A percentile compares a stretch with the other conserved stretches of the same genome.
Conservation (phyloP, 2,113 vertebrate species). For the Seriola quinqueradiata region DNA sequence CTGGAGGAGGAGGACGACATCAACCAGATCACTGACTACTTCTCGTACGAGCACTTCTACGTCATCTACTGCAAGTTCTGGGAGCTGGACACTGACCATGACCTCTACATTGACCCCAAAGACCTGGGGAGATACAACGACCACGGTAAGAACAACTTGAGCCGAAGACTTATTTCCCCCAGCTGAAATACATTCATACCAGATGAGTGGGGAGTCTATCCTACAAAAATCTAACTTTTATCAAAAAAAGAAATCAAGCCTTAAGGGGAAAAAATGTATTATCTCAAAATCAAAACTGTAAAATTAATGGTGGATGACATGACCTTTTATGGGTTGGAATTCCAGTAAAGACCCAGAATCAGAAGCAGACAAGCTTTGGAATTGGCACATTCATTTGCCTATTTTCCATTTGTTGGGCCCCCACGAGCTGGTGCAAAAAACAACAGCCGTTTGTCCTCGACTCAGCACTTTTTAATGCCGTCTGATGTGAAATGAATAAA, state of each 20-base stretch:
- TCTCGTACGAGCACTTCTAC: constrained; percentile 99
- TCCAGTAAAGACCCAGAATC: constrained; percentile 26
- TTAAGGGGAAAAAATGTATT: not conserved
- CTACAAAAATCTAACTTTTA: not conserved
- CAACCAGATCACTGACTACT: constrained; percentile 99
- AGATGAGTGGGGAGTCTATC: not conserved
- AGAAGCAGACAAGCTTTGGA: constrained; percentile 21
- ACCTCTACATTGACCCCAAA: constrained; percentile 96
- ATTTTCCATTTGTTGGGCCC: constrained; percentile 9
- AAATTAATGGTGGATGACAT: not conserved
- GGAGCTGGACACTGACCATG: constrained; percentile 98
- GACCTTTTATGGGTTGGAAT: not conserved
- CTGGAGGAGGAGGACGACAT: constrained; percentile 99
- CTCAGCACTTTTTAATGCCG: constrained; percentile 14
- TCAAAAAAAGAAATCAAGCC: not conserved
- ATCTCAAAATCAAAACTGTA: not conserved
- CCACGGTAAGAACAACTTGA: constrained; percentile 87
- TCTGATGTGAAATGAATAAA: constrained; percentile 17
- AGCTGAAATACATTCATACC: not conserved
- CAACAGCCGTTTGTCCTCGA: constrained; percentile 28
- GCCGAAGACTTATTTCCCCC: not conserved
- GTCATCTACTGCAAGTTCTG: constrained; percentile 99
- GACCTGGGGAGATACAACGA: constrained; percentile 96
- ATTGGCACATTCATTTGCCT: constrained; percentile 8
- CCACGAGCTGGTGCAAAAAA: not conserved